Base-by-base conservation (phyloP, 2,888 invertebrate genomes). In the Drosophila kanekoi region DNA sequence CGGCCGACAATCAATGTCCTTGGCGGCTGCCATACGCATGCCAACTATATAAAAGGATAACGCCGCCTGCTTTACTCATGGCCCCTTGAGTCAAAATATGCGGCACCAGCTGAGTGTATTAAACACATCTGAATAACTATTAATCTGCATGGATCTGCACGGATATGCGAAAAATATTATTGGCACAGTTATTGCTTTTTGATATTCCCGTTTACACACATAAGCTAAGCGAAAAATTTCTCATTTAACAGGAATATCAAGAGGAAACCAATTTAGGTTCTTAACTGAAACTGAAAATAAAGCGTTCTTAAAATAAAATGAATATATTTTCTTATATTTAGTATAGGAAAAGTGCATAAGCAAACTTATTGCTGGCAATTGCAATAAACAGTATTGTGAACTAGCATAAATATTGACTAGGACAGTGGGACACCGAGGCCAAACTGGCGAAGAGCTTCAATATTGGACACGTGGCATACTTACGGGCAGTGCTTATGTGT, bases 401-500 rank as follows among this genome's bases (percentile, higher is more conserved):
- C 48, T 60, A 45, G 45, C 70, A 58, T 47, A 66, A 58, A 60
- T 60, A 64, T 67, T 60, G 23, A 54, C 44, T 53, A 10, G 64
- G 20, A 20, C 45, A 66, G 38, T 20, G 48, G 45, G 48, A 41
- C 54, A 45, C 14, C 13, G 37, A 1, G 5, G 45, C n/a, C 11
- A 38, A 45, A 51, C 23, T 45, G 23, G 3, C 14, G 43, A 6
- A 49, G 10, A 3, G 35, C 49, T 54, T 43, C 56, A 57, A 54
- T 33, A 61, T 57, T 62, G 52, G 52, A 64, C 76, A 85, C 83
- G 72, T 77, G 85, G 74, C 84, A 67, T 71, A 87, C 66, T 80
- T 59, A 54, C 23, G 23, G 51, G 47, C 23, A 44, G 33, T 58
- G 35, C 56, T 49, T 49, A 28, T 60, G 49, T 72, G 72, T 59